Base-by-base conservation (phyloP, 1,140 invertebrate genomes). In the Battus philenor region DNA sequence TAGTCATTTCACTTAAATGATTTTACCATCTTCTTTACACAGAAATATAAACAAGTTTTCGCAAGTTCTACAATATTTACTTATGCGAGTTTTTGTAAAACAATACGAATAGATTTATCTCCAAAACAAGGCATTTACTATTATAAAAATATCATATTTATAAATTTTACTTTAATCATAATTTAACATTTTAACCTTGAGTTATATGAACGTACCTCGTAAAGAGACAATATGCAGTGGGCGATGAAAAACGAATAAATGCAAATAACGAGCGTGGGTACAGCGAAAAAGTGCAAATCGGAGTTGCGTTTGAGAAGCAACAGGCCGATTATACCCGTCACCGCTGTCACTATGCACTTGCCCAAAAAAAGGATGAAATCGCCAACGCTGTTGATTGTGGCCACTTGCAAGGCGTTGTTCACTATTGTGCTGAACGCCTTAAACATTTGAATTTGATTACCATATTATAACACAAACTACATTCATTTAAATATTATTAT, bases 281-380 rank as follows among this genome's bases (percentile, higher is more conserved):
- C 91, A 54, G 96, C 93, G 65, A 92, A 95, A 77, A 95, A 95
- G 55, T 93, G 91, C 7, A 95, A 72, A 50, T 91, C 89, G 0
- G 89, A 70, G 80, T 92, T 90, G 49, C 90, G 88, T 76, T 91
- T 92, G 59, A 97, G 90, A 30, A 94, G 88, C 18, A 97, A 79
- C 4, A 95, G 80, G 10, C 91, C 93, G 24, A 93, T 83, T 48
- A 90, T 89, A 36, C 93, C 93, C 0, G 92, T 94, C 0, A 93
- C 85, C 0, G 93, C 91, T 5, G 95, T 94, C 18, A 97, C 94
- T 20, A 96, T 92, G 64, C 93, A 92, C 88, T 98, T 98, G 16
- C 94, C 95, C 34, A 98, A 76, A 68, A 99, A 97, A 3, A 99
- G 87, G 31, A 98, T 93, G 73, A 98, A 98, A 79, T 98, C 96